These are phyloP conservation scores for Galerucella nymphaeae DNA, from an alignment of 2,888 invertebrate species.

Conservation along the genomic window DNA sequence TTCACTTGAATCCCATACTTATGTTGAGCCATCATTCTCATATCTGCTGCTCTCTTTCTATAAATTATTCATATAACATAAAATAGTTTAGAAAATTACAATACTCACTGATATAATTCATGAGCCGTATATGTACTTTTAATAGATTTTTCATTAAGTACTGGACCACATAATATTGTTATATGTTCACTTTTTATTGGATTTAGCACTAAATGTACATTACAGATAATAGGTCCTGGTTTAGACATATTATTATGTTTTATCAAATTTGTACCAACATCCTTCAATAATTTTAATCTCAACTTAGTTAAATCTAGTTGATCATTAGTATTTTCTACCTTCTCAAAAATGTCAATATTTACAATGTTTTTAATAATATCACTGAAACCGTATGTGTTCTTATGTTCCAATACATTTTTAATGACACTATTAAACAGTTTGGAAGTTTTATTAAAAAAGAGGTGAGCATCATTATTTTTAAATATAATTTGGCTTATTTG, in stretches of 20 bases:
- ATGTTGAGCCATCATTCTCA: conserved; percentile 75
- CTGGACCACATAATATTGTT: conserved; percentile 70
- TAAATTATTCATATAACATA: conserved; percentile 41
- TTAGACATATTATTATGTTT: conserved; percentile 57
- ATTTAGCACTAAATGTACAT: conserved; percentile 24
- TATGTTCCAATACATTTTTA: conserved; percentile 51
- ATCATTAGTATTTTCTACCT: conserved; percentile 52
- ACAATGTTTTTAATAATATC: conserved; percentile 46
- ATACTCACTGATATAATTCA: conserved; percentile 69
- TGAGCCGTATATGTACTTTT: conserved; percentile 66
- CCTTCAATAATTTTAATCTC: conserved; percentile 61
- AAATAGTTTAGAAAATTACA: conserved; percentile 5
- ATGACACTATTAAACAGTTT: conserved; percentile 56
- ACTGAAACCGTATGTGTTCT: conserved; percentile 56
- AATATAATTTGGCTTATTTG: conserved; percentile 63
- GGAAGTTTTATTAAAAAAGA: conserved; percentile 67
- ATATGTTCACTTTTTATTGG: conserved; percentile 59
- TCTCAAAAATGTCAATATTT: conserved; percentile 48
- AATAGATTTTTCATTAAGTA: conserved; percentile 69
- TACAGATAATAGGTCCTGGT: conserved; percentile 49
- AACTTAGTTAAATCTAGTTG: conserved; percentile 60
- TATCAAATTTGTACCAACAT: conserved; percentile 61
- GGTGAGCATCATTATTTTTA: conserved; percentile 65
- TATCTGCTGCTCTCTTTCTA: conserved; percentile 72
- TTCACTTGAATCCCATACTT: conserved; percentile 72